Percentiles rank a stretch among this genome's conserved stretches.
Conservation (phyloP, 1,140 invertebrate species). For the Stegodyphus dumicola region DNA sequence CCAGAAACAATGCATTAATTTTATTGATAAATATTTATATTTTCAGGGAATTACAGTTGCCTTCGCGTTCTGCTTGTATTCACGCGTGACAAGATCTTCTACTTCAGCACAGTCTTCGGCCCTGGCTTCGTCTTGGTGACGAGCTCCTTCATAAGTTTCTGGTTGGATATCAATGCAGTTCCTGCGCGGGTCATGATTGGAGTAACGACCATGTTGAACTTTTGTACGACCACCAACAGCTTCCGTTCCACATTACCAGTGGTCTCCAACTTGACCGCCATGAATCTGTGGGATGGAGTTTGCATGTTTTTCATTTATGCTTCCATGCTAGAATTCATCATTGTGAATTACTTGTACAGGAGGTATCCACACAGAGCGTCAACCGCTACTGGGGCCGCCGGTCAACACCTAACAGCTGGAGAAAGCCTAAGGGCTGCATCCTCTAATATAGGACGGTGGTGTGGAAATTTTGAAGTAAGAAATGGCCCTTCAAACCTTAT, state of each 20-base stretch:
- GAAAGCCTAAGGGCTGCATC: background rate
- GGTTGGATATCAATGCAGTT: conserved; percentile 96
- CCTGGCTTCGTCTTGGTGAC: conserved; percentile 95
- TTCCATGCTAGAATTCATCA: conserved; percentile 91
- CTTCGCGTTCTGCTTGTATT: conserved; percentile 90
- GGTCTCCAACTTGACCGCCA: conserved; percentile 91
- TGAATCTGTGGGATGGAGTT: conserved; percentile 96
- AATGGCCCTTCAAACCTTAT: too few species aligned
- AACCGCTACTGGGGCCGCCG: background rate
- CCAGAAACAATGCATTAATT: background rate
- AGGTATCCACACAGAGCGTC: conserved; percentile 55
- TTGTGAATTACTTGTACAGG: conserved; percentile 94
- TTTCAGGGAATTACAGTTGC: conserved; percentile 80
- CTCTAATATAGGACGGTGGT: conserved; percentile 43
- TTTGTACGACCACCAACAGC: conserved; percentile 84
- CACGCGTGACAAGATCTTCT: conserved; percentile 92
- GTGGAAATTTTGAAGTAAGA: conserved; percentile 51
- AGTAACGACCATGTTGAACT: conserved; percentile 97
- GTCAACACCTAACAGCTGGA: background rate
- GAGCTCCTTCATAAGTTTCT: conserved; percentile 94
- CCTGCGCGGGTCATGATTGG: conserved; percentile 83
- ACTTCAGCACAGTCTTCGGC: conserved; percentile 95
- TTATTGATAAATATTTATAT: background rate
- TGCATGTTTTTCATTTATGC: conserved; percentile 98
- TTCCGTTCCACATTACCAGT: conserved; percentile 82